phyloP scores from a whole-genome alignment of 2,888 invertebrate species.

The Branchellion lobata region DNA sequence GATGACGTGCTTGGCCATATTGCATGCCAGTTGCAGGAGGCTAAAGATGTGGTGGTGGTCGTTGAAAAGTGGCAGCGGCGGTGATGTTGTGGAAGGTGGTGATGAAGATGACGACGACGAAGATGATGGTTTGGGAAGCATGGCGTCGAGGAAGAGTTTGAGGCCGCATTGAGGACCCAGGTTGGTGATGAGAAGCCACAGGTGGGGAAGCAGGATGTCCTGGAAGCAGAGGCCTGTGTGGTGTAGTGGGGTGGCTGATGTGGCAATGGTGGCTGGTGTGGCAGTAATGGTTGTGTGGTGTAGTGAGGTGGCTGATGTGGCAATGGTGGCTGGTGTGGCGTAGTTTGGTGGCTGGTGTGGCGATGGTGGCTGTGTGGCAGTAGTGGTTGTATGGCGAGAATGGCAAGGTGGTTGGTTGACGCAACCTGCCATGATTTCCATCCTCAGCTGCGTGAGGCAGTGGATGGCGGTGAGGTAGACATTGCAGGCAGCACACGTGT shows the following conservation, averaged over 20 bases:
- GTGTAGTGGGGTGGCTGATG: not conserved
- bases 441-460: conserved; percentile 83
- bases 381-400: too few relatives aligned
- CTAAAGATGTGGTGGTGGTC: conserved; percentile 81
- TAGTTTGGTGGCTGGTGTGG: too few relatives aligned
- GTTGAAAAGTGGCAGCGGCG: conserved; percentile 65
- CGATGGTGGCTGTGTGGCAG: not conserved
- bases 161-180: conserved; percentile 85
- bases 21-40: conserved; percentile 86
- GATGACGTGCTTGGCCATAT: conserved; percentile 94
- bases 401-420: too few relatives aligned
- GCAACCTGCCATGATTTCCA: conserved; percentile 88
- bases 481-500: conserved; percentile 82
- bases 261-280: too few relatives aligned
- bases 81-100: conserved; percentile 59
- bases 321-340: too few relatives aligned
- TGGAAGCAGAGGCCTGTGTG: conserved; percentile 84
- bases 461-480: conserved; percentile 87
- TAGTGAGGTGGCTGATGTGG: not conserved
- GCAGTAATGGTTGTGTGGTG: not conserved
- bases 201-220: conserved; percentile 80
- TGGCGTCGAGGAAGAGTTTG: conserved; percentile 84
- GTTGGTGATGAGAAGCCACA: conserved; percentile 87
- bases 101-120: conserved; percentile 73
- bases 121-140: conserved; percentile 72